Base-by-base conservation (phyloP, 2,888 invertebrate genomes). In the Synanthedon vespiformis region DNA sequence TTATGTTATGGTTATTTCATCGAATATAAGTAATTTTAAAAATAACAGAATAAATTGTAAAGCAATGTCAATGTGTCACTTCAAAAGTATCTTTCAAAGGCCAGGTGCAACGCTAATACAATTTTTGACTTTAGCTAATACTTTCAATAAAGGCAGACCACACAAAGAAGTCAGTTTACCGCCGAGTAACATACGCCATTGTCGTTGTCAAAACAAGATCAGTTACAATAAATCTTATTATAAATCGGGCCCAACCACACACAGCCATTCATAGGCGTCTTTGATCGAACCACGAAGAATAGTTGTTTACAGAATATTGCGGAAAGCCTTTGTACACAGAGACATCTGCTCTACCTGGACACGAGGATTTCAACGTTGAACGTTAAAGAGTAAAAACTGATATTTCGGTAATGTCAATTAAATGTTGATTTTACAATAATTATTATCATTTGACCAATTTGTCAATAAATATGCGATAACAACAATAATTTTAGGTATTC, bases 141-240 rank as follows among this genome's bases (percentile, higher is more conserved):
- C 44, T 48, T 18, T 48, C 58, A 62, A 77, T 73, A 79, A 77
- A 68, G 62, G 64, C 60, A 70, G 84, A 85, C 86, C 86, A 84
- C 86, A 87, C 86, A 86, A 76, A 74, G 69, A 64, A 67, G 63
- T 65, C 74, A 71, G 69, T 77, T 81, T 76, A 73, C 81, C 77
- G 74, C 72, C 70, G 75, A 76, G 74, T 74, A 76, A 67, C 64
- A 62, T 58, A 63, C 64, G 62, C 78, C 63, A 80, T 86, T 85
- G 84, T 84, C 67, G 70, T 69, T 84, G 86, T 86, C 86, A 87
- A 82, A 87, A 87, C 86, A 87, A 74, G 86, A 87, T 87, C 86
- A 72, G 84, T 85, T 84, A 84, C 86, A 86, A 87, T 87, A 87
- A 87, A 87, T 86, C 86, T 86, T 86, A 86, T 86, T 85, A 86